Conservation (phyloP, 2,888 invertebrate genomes). For the Capitulum mitella region DNA sequence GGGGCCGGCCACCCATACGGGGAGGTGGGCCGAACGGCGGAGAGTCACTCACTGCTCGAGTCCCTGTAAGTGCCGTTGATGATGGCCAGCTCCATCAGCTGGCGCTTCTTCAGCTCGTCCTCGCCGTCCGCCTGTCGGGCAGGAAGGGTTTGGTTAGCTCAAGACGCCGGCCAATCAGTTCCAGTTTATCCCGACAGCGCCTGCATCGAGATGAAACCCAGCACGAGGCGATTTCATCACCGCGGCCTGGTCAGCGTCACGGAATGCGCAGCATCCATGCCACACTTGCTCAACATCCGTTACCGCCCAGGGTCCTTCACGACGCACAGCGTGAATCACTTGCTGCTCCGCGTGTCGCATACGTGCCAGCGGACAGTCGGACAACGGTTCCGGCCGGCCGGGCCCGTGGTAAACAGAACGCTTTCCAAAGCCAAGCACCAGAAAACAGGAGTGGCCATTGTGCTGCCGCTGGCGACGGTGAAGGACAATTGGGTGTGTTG, state of each 20-base stretch:
- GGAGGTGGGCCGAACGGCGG: background rate
- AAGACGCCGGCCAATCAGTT: too few species aligned
- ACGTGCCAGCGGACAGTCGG: too few species aligned
- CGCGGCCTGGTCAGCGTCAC: too few species aligned
- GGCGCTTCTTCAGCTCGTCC: conserved; percentile 98
- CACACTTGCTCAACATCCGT: too few species aligned
- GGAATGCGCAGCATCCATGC: too few species aligned
- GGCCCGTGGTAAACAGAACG: background rate
- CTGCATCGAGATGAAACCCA: too few species aligned
- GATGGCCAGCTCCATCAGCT: conserved; percentile 99
- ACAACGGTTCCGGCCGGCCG: background rate
- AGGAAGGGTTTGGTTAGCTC: background rate
- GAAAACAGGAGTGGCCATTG: background rate
- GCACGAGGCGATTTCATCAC: too few species aligned
- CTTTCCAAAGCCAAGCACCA: background rate
- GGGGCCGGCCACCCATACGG: too few species aligned
- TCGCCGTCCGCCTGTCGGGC: conserved; percentile 94
- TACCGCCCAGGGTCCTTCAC: too few species aligned
- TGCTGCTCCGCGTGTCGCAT: too few species aligned
- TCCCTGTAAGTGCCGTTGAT: conserved; percentile 99
- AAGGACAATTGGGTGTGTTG: background rate
- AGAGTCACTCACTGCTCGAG: conserved; percentile 47
- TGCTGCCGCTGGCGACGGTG: background rate
- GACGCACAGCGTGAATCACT: too few species aligned
- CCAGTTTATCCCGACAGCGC: too few species aligned